phyloP scores from a whole-genome alignment of 2,113 vertebrate genomes.

The Rhea americana region DNA sequence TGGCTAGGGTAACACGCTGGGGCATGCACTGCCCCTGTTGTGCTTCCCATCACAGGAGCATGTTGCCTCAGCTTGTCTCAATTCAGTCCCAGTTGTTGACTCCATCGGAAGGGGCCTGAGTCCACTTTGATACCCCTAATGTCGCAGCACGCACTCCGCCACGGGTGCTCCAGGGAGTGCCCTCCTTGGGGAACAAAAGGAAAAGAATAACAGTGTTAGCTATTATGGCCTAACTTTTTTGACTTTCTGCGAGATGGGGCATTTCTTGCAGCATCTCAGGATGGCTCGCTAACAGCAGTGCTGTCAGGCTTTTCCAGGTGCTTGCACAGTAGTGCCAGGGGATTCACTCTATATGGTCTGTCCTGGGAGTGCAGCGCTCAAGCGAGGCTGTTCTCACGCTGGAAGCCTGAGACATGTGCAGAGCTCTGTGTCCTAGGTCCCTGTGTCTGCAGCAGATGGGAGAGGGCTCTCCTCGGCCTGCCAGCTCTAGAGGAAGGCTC shows the following conservation, averaged over 20 bases:
- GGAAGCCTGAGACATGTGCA: accelerated
- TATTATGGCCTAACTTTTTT: accelerated
- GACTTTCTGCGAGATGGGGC: background rate
- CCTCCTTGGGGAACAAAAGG: background rate
- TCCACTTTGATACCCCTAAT: no score
- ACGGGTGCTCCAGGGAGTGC: background rate
- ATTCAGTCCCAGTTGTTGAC: no score
- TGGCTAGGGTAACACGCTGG: accelerated
- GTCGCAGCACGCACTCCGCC: background rate
- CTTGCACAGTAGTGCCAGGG: no score
- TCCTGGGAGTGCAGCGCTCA: accelerated
- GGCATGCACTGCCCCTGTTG: accelerated
- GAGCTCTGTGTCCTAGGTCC: accelerated
- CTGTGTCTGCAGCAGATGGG: accelerated
- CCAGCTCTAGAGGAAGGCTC: background rate
- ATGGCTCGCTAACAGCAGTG: background rate
- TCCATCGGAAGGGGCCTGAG: no score
- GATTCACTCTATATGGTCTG: accelerated
- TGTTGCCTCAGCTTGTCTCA: no score
- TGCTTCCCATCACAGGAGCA: no score
- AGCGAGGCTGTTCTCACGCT: background rate
- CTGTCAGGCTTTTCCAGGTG: background rate
- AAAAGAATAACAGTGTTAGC: accelerated
- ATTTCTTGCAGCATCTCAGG: background rate
- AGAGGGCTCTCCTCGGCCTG: background rate